These are phyloP conservation scores for Scleropages formosus DNA, from an alignment of 2,797 vertebrate genomes.

Conservation along the genomic window DNA sequence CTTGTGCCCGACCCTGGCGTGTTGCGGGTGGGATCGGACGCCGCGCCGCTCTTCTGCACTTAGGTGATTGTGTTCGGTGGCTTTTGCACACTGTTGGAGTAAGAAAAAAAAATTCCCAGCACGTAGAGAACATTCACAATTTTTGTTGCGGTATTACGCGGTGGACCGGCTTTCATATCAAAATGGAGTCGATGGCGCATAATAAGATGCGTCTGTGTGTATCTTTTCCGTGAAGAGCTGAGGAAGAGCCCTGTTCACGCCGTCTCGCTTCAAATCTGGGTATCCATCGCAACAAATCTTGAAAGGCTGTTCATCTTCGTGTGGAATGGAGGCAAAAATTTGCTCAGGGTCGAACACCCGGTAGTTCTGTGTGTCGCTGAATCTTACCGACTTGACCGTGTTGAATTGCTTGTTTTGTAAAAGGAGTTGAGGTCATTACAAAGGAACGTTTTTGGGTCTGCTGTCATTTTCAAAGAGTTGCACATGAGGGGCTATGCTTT, in stretches of 20 bases:
- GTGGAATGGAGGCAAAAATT: neutral
- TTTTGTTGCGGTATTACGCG: too few relatives aligned
- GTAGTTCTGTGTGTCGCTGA: neutral
- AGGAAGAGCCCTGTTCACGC: neutral
- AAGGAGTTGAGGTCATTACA: conserved; percentile 1
- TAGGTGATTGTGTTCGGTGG: neutral
- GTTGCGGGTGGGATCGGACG: neutral
- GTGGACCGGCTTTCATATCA: neutral
- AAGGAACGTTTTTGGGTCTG: conserved; percentile 9
- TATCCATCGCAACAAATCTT: neutral
- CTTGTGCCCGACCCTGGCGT: neutral
- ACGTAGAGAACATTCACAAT: neutral
- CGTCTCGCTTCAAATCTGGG: neutral
- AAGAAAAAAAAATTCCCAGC: too few relatives aligned
- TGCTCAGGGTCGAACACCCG: neutral
- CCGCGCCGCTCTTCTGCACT: neutral
- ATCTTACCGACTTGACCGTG: neutral
- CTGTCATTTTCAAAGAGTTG: neutral
- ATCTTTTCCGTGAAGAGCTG: neutral
- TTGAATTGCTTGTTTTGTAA: neutral
- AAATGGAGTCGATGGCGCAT: neutral
- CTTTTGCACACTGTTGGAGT: too few relatives aligned
- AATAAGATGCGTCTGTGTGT: neutral
- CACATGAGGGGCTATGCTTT: neutral
- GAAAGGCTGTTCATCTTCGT: neutral